Conservation (phyloP, 2,888 invertebrate genomes). For the Cephus spinipes region DNA sequence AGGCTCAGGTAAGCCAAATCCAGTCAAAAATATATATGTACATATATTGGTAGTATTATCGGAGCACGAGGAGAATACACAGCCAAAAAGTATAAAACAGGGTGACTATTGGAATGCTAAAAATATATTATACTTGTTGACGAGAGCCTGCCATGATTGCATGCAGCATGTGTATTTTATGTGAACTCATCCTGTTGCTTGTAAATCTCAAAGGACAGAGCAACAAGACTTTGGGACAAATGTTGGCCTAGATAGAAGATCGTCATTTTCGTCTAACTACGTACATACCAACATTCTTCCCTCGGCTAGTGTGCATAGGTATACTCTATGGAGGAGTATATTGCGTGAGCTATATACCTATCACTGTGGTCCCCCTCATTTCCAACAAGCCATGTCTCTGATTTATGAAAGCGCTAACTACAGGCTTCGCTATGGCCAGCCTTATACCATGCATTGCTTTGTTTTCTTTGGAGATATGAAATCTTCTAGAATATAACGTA, state of each 20-base stretch:
- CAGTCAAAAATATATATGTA: neutral
- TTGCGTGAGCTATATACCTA: neutral
- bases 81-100: neutral
- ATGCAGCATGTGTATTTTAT: neutral
- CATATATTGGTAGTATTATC: neutral
- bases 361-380: neutral
- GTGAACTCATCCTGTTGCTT: neutral
- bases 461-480: neutral
- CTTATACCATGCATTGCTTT: neutral
- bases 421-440: neutral
- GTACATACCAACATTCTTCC: neutral
- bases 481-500: neutral
- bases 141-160: neutral
- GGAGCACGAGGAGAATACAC: neutral
- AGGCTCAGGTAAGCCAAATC: neutral
- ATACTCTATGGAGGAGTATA: neutral
- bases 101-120: neutral
- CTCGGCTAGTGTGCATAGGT: neutral
- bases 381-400: conserved; percentile 1
- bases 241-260: neutral
- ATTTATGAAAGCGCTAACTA: conserved; percentile 2
- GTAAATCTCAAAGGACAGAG: neutral
- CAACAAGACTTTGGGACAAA: neutral
- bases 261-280: neutral
- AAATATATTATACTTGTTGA: neutral